Percentiles rank a stretch among this genome's conserved stretches.
Conservation (phyloP, 1,140 invertebrate species). For the Lepidostoma basale region DNA sequence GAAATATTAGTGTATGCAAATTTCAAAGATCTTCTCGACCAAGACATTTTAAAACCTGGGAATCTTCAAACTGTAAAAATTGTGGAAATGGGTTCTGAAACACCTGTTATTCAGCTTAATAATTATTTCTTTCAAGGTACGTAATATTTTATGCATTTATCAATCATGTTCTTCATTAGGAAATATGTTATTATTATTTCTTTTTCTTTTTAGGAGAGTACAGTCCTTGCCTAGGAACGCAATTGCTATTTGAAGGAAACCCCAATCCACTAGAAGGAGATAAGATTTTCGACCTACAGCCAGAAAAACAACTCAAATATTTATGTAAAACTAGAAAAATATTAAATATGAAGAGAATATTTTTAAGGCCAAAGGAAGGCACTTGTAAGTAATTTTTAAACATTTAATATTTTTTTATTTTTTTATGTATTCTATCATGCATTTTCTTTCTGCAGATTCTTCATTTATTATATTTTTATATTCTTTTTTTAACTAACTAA, state of each 20-base stretch:
- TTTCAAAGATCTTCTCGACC: slow-evolving; percentile 32
- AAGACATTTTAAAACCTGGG: slow-evolving; percentile 23
- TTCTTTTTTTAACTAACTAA: too few species aligned
- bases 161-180: neutral
- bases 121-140: slow-evolving; percentile 40
- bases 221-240: slow-evolving; percentile 54
- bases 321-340: slow-evolving; percentile 54
- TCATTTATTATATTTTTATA: neutral
- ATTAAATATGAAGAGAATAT: slow-evolving; percentile 55
- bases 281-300: slow-evolving; percentile 54
- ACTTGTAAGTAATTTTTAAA: neutral
- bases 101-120: slow-evolving; percentile 34
- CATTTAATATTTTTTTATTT: too few species aligned
- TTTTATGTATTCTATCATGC: too few species aligned
- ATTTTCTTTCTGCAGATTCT: too few species aligned
- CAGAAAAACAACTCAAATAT: slow-evolving; percentile 55
- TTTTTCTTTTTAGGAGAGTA: slow-evolving; percentile 51
- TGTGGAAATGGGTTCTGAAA: slow-evolving; percentile 33
- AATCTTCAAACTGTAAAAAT: slow-evolving; percentile 27
- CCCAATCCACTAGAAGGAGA: slow-evolving; percentile 48
- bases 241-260: slow-evolving; percentile 58
- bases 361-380: slow-evolving; percentile 55
- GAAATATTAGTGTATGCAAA: slow-evolving; percentile 40
- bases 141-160: neutral
- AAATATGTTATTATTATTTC: neutral